Evolutionary conservation across 23 tunicate species (phyloP).

Genomic region (Oikopleura dioica): DNA sequence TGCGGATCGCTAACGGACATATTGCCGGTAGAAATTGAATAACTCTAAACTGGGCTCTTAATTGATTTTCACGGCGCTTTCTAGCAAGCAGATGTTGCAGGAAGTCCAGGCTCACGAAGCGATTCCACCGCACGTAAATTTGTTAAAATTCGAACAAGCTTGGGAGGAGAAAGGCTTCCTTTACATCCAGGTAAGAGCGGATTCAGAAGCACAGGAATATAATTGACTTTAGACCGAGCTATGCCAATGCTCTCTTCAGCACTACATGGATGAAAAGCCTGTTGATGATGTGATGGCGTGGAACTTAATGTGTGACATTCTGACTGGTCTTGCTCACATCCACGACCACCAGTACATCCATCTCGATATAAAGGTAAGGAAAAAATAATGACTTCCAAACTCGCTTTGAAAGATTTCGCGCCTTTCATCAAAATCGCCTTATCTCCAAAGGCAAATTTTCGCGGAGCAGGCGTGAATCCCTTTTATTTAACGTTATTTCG

Average conservation of each 20-base stretch:
- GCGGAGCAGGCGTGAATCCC: too few relatives aligned
- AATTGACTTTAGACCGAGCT: slow-evolving; percentile 34
- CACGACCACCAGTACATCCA: slow-evolving; percentile 47
- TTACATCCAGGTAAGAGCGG: slow-evolving; percentile 17
- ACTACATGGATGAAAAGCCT: slow-evolving; percentile 20
- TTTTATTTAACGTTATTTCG: too few relatives aligned
- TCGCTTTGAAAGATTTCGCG: too few relatives aligned
- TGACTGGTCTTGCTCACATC: slow-evolving; percentile 43
- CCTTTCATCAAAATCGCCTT: too few relatives aligned
- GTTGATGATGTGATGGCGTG: slow-evolving; percentile 22
- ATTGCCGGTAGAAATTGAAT: too few relatives aligned
- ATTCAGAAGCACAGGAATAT: background rate
- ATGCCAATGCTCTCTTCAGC: slow-evolving; percentile 32
- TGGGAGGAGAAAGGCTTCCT: slow-evolving; percentile 71
- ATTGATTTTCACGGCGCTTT: too few relatives aligned
- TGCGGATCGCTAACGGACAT: too few relatives aligned
- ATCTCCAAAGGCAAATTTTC: too few relatives aligned
- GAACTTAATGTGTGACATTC: slow-evolving; percentile 38
- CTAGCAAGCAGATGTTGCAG: slow-evolving; percentile 31
- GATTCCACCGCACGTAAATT: slow-evolving; percentile 43
- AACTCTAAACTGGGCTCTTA: too few relatives aligned
- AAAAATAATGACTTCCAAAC: too few relatives aligned
- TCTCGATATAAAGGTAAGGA: slow-evolving; percentile 33
- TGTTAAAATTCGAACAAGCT: slow-evolving; percentile 48
- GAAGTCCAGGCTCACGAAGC: slow-evolving; percentile 51